phyloP scores from a whole-genome alignment of 1,140 invertebrate species.

The Thaumatotibia leucotreta region DNA sequence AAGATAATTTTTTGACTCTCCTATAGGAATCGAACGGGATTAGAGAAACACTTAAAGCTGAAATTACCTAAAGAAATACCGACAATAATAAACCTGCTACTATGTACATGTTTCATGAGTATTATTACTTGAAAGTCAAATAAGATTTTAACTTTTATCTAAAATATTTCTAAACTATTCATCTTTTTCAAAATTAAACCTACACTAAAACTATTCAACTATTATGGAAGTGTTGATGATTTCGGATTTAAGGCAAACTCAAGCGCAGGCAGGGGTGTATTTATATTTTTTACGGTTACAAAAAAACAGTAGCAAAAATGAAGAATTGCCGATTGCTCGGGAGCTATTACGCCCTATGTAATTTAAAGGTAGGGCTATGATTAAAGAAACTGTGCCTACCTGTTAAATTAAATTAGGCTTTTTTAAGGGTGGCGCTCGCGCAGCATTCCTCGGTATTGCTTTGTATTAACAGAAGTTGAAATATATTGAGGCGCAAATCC shows the following conservation, averaged over 20 bases:
- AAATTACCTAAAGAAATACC: no score
- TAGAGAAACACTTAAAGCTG: no score
- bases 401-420: slow-evolving; percentile 76
- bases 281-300: slow-evolving; percentile 43
- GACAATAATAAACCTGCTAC: no score
- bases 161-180: no score
- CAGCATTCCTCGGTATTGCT: slow-evolving; percentile 48
- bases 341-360: slow-evolving; percentile 68
- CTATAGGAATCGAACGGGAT: no score
- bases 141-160: no score
- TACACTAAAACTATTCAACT: neutral
- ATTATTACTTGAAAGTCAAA: no score
- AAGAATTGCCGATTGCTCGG: slow-evolving; percentile 70
- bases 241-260: slow-evolving; percentile 4
- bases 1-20: no score
- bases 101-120: no score
- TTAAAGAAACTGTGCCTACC: slow-evolving; percentile 72
- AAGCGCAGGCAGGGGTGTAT: slow-evolving; percentile 27
- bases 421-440: slow-evolving; percentile 65
- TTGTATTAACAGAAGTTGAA: slow-evolving; percentile 43
- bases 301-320: slow-evolving; percentile 70
- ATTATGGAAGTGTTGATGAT: neutral
- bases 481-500: neutral
- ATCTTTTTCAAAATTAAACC: no score
- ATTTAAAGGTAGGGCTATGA: slow-evolving; percentile 72